phyloP scores from a whole-genome alignment of 2,113 vertebrate species.

The Tyto alba region DNA sequence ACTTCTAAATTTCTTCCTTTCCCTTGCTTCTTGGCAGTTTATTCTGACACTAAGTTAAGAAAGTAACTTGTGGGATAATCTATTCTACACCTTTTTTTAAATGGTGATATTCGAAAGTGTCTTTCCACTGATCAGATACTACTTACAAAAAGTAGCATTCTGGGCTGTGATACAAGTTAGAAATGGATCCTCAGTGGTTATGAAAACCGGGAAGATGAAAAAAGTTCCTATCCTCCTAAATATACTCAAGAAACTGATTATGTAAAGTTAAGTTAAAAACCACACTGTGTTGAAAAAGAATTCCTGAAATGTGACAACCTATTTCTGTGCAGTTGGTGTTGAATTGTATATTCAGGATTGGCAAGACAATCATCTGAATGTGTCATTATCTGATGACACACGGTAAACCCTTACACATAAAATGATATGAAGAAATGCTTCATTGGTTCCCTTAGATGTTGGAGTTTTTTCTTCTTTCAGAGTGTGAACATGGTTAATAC shows the following conservation, averaged over 20 bases:
- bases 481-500: slow-evolving; percentile 38
- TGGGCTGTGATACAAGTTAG: background rate
- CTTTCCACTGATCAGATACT: background rate
- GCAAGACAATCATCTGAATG: slow-evolving; percentile 5
- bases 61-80: background rate
- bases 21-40: background rate
- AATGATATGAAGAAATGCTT: background rate
- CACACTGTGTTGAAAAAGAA: background rate
- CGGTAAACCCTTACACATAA: slow-evolving; percentile 16
- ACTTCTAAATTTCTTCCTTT: background rate
- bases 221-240: background rate
- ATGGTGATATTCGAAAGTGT: background rate
- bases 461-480: background rate
- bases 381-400: slow-evolving; percentile 36
- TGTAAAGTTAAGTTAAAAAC: background rate
- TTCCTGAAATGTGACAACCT: background rate
- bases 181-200: background rate
- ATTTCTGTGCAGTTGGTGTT: background rate
- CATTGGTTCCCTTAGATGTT: background rate
- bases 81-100: background rate
- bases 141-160: background rate
- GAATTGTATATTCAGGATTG: background rate
- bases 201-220: background rate
- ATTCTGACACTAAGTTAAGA: background rate
- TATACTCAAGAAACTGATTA: background rate